Base-by-base conservation (phyloP, 2,888 invertebrate species). In the Pollenia griseotomentosa region DNA sequence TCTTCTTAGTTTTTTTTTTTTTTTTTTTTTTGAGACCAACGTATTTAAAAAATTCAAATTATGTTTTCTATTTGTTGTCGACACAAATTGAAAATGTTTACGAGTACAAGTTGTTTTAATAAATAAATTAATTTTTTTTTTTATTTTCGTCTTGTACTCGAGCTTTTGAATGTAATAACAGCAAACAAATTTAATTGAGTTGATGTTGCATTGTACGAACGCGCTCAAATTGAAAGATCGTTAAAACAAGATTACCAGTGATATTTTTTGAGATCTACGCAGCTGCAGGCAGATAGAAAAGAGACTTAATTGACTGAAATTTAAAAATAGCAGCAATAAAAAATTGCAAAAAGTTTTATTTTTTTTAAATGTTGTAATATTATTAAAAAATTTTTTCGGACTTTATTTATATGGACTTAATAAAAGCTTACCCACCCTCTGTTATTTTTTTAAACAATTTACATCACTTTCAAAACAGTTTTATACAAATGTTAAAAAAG, bases 171-270 rank as follows among this genome's bases (percentile, higher is more conserved):
- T 42, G 61, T 16, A 16, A 42, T n/a, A 59, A 51, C 19, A 74
- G 61, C 16, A 51, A 73, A 14, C 44, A 19, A 11, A 63, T 63
- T 19, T 57, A 71, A 55, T 40, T 61, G 14, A 65, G 40, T 65
- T 75, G 63, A 63, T 63, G 42, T 71, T 74, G 74, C 74, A 51
- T 42, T 16, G 42, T 19, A 33, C 5, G 40, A 40, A 73, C 59
- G 51, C 61, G 44, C 71, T 63, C 51, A 48, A 66, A 23, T 68
- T 61, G 59, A 23, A 74, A 44, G 75, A 83, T 83, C 82, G 23
- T 63, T 61, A 53, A 75, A 83, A 55, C 53, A 63, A 63, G 75
- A 83, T 83, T 83, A 63, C 75, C 75, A 70, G 51, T 40, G 71
- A 70, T 75, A 53, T 44, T 57, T 44, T 65, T 44, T 10, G 19